Evolutionary conservation across 2,888 invertebrate species (phyloP).

Genomic region (Phyllotreta cruciferae): DNA sequence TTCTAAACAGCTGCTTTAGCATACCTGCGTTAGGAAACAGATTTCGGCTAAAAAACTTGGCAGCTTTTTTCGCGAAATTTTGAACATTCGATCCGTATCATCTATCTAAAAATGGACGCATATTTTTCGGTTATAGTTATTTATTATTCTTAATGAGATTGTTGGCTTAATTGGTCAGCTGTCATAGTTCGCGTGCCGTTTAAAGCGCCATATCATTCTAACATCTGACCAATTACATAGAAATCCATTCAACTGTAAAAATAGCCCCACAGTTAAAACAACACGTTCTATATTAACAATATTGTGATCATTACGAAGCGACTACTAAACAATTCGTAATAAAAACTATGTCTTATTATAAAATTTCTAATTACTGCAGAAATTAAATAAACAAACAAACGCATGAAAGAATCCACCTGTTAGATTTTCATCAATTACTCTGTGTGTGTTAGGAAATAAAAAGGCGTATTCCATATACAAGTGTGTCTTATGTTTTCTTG

Average conservation of each 20-base stretch:
- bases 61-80: slow-evolving; percentile 1
- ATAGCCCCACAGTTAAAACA: background rate
- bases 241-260: slow-evolving; percentile 7
- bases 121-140: background rate
- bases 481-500: slow-evolving; percentile 27
- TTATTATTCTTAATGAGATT: no score
- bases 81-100: background rate
- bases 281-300: background rate
- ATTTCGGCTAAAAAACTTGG: slow-evolving; percentile 2
- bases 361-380: background rate
- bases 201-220: slow-evolving; percentile 7
- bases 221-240: slow-evolving; percentile 13
- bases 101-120: background rate
- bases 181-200: slow-evolving; percentile 9
- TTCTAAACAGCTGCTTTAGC: slow-evolving; percentile 28
- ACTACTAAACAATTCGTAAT: background rate
- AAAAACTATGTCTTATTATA: slow-evolving; percentile 7
- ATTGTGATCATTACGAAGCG: background rate
- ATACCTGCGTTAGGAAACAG: slow-evolving; percentile 18
- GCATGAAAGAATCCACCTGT: slow-evolving; percentile 44
- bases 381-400: slow-evolving; percentile 38
- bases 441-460: slow-evolving; percentile 46
- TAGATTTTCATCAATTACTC: slow-evolving; percentile 45
- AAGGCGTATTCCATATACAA: slow-evolving; percentile 35
- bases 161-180: slow-evolving; percentile 12